Conservation (phyloP, 2,797 vertebrate genomes). For the Gorsachius magnificus region DNA sequence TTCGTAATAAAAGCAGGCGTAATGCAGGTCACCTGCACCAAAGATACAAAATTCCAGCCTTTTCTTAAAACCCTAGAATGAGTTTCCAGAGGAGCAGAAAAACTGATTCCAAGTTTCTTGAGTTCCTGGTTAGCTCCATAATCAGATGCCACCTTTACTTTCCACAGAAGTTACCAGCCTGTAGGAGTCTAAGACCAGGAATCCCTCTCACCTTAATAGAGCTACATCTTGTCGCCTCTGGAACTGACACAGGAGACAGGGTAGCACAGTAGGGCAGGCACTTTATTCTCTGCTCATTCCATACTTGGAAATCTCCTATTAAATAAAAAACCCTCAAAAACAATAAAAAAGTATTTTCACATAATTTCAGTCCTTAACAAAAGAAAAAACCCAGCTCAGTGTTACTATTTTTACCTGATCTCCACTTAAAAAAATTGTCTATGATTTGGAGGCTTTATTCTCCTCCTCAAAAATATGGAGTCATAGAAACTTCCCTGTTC, state of each 20-base stretch:
- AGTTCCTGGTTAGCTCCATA: neutral
- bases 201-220: constrained; percentile 42
- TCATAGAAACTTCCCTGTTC: neutral
- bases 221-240: constrained; percentile 6
- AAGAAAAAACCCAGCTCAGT: neutral
- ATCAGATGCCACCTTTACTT: neutral
- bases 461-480: neutral
- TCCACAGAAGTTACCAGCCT: neutral
- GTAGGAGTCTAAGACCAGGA: neutral
- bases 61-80: neutral
- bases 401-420: neutral
- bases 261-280: constrained; percentile 1
- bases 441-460: neutral
- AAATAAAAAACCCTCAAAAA: constrained; percentile 7
- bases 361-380: neutral
- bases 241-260: constrained; percentile 27
- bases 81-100: neutral
- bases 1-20: neutral
- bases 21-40: neutral
- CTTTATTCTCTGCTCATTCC: constrained; percentile 19
- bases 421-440: neutral
- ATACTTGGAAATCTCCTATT: constrained; percentile 23
- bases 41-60: neutral
- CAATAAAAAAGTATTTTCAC: neutral
- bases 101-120: neutral